A percentile compares a stretch with the other conserved stretches of the same genome.
Conservation (phyloP, 2,888 invertebrate genomes). For the Adela reaumurella region DNA sequence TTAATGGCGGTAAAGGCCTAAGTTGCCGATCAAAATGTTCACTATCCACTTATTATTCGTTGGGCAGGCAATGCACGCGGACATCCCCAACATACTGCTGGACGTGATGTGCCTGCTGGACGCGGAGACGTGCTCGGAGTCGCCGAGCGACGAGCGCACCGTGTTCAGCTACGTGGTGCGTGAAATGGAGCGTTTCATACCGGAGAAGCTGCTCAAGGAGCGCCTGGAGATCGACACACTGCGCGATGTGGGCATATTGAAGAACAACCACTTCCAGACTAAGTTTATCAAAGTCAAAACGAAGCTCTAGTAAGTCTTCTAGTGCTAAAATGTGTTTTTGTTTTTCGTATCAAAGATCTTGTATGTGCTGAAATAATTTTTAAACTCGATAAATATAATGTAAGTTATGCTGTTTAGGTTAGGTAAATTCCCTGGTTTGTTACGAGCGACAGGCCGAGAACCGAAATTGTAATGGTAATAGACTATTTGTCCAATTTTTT, state of each 20-base stretch:
- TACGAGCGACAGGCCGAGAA: too few relatives aligned
- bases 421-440: background rate
- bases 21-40: background rate
- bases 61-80: conserved; percentile 69
- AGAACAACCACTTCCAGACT: conserved; percentile 85
- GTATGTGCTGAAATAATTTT: conserved; percentile 2
- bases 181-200: conserved; percentile 76
- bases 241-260: conserved; percentile 86
- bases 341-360: too few relatives aligned
- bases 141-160: conserved; percentile 67
- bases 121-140: conserved; percentile 72
- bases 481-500: too few relatives aligned
- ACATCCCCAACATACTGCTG: conserved; percentile 77
- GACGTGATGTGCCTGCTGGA: conserved; percentile 84
- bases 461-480: too few relatives aligned
- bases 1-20: too few relatives aligned
- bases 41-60: conserved; percentile 8
- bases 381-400: background rate
- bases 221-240: conserved; percentile 90
- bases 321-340: too few relatives aligned
- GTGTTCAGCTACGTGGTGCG: conserved; percentile 76
- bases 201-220: conserved; percentile 87
- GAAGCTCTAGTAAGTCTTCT: conserved; percentile 90
- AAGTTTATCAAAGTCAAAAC: conserved; percentile 98
- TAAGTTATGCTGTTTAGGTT: background rate